These are phyloP conservation scores for Lacanobia oleracea DNA, from an alignment of 2,888 invertebrate species.

Conservation along the genomic window DNA sequence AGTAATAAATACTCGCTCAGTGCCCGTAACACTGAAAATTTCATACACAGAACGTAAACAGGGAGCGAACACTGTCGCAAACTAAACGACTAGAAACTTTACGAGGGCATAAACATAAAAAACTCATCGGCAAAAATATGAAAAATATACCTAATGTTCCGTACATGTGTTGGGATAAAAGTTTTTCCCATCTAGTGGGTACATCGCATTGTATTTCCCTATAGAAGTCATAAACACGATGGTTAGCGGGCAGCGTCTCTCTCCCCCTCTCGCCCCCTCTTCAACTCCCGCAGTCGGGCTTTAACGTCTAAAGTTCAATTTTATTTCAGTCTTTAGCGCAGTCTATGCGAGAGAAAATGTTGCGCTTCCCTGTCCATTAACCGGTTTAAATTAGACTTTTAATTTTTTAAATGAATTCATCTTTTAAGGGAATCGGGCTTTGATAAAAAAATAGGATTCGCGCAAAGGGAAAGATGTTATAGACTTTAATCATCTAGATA, in stretches of 20 bases:
- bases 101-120: conserved; percentile 89
- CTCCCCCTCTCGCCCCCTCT: conserved; percentile 43
- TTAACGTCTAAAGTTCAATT: conserved; percentile 78
- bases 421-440: conserved; percentile 34
- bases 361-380: conserved; percentile 81
- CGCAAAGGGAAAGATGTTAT: not conserved
- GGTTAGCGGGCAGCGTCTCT: conserved; percentile 76
- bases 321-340: conserved; percentile 76
- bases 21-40: conserved; percentile 82
- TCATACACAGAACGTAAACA: conserved; percentile 83
- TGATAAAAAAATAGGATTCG: conserved; percentile 42
- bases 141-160: conserved; percentile 85
- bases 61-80: conserved; percentile 83
- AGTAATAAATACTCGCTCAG: conserved; percentile 74
- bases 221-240: conserved; percentile 89
- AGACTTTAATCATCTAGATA: not conserved
- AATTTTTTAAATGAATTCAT: conserved; percentile 75
- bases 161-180: conserved; percentile 85
- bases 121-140: conserved; percentile 88
- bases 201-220: conserved; percentile 87
- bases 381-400: conserved; percentile 79
- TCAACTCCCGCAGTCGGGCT: conserved; percentile 50
- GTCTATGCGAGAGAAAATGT: conserved; percentile 76
- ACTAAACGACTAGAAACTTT: conserved; percentile 85
- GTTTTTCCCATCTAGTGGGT: conserved; percentile 86